These are phyloP conservation scores for Bufo bufo DNA, from an alignment of 2,113 vertebrate genomes.

Conservation along the genomic window DNA sequence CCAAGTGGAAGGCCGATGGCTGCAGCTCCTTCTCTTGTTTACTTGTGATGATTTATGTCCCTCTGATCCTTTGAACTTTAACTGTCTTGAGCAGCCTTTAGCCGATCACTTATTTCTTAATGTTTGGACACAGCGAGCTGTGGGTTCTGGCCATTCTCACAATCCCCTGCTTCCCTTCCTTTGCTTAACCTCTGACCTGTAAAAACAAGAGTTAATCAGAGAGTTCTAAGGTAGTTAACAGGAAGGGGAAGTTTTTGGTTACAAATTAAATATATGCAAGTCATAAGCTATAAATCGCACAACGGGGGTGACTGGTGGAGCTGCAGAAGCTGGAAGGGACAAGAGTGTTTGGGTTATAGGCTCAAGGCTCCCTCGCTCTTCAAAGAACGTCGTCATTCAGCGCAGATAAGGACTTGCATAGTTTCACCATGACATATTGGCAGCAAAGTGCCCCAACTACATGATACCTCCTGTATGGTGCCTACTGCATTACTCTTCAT, in stretches of 20 bases:
- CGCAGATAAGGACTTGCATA: constrained; percentile 22
- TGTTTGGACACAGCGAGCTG: constrained; percentile 63
- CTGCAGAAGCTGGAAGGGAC: constrained; percentile 77
- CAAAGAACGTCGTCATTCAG: constrained; percentile 47
- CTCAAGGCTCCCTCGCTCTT: constrained; percentile 61
- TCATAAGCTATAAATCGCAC: constrained; percentile 91
- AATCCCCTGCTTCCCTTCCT: constrained; percentile 84
- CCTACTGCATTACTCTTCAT: background rate
- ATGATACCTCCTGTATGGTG: background rate
- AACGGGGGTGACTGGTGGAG: constrained; percentile 74
- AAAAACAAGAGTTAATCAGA: constrained; percentile 84
- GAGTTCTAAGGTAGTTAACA: constrained; percentile 85
- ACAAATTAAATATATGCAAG: constrained; percentile 97
- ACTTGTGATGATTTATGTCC: constrained; percentile 62
- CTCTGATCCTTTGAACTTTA: constrained; percentile 75
- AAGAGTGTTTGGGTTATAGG: constrained; percentile 74
- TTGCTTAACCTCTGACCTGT: constrained; percentile 98
- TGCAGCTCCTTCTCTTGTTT: constrained; percentile 62
- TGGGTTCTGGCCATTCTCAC: constrained; percentile 78
- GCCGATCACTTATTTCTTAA: constrained; percentile 66
- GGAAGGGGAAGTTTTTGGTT: constrained; percentile 98
- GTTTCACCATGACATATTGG: constrained; percentile 3
- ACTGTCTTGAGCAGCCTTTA: constrained; percentile 62
- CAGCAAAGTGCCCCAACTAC: background rate
- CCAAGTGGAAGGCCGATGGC: constrained; percentile 59